Base-by-base conservation (phyloP, 2,113 vertebrate genomes). In the Perca schrenkii region DNA sequence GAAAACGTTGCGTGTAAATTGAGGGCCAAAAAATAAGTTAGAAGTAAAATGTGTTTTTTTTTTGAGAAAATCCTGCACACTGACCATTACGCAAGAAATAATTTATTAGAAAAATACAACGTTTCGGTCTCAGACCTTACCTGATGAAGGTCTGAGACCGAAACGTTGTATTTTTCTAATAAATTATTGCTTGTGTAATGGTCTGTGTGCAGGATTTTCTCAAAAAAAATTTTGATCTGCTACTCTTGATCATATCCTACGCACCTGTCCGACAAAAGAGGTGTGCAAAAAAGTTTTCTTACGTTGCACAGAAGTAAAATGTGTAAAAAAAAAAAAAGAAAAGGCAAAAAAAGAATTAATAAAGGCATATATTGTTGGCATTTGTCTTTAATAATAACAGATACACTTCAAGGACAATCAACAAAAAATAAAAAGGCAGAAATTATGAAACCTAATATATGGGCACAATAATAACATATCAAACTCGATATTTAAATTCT, bases 331-430 rank as follows among this genome's bases (percentile, higher is more conserved):
- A 34, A 6, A 34, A 34, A 34, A 34, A 34, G 34, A 34, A 34
- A 34, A 28, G 28, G 28, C 0, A 8, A 13, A 62, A 0, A 28
- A 64, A 58, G 10, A 43, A 17, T 22, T 1, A 54, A 52, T 13
- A 40, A 66, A 19, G 4, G 54, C 21, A 25, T 12, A 61, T 79
- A 34, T 47, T 67, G 57, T 54, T 34, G 53, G 67, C n/a, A 56
- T 49, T 15, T 57, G n/a, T 73, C 50, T 88, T 91, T 78, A 89
- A 81, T 89, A 56, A 15, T 63, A 53, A 61, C 6, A 46, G 8
- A 25, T 60, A 66, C 49, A 28, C 56, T 77, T 43, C 6, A 79
- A 73, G 54, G 10, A 78, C 8, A 83, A 78, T 71, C 15, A 74
- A 73, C 46, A 67, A 34, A 66, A 79, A 53, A 22, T 65, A 15